These are phyloP conservation scores for Theonella swinhoei DNA, from an alignment of 37 sponge, comb jelly and placozoan genomes.

Conservation along the genomic window DNA sequence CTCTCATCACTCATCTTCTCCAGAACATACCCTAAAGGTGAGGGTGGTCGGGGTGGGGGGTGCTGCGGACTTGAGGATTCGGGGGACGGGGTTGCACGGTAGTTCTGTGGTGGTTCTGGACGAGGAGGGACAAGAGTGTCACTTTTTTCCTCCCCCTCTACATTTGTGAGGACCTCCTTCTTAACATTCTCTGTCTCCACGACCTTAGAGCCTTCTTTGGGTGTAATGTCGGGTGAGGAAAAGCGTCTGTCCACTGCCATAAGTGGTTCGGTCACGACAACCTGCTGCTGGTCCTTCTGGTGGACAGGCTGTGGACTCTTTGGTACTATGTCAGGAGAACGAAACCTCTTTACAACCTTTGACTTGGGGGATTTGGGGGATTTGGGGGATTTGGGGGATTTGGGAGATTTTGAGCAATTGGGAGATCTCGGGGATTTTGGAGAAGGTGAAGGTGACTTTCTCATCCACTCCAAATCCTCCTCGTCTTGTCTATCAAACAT, in stretches of 20 bases:
- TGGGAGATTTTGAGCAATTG: background rate
- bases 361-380: background rate
- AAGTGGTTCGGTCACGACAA: background rate
- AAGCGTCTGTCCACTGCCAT: background rate
- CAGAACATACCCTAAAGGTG: slow-evolving; percentile 27
- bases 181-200: background rate
- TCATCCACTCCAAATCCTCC: background rate
- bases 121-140: background rate
- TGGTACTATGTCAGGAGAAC: background rate
- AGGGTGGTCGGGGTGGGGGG: slow-evolving; percentile 55
- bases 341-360: background rate
- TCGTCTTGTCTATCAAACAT: slow-evolving; percentile 48
- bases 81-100: too few species aligned
- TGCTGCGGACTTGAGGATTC: background rate
- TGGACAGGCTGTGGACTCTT: background rate
- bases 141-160: background rate
- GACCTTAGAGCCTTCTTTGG: background rate
- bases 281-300: too few species aligned
- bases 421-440: background rate
- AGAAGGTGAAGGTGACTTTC: background rate
- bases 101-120: background rate
- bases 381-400: too few species aligned
- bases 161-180: background rate
- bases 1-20: background rate
- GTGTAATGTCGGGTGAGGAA: slow-evolving; percentile 16